phyloP scores from a whole-genome alignment of 2,888 invertebrate species.

The Lamellibrachia columna region DNA sequence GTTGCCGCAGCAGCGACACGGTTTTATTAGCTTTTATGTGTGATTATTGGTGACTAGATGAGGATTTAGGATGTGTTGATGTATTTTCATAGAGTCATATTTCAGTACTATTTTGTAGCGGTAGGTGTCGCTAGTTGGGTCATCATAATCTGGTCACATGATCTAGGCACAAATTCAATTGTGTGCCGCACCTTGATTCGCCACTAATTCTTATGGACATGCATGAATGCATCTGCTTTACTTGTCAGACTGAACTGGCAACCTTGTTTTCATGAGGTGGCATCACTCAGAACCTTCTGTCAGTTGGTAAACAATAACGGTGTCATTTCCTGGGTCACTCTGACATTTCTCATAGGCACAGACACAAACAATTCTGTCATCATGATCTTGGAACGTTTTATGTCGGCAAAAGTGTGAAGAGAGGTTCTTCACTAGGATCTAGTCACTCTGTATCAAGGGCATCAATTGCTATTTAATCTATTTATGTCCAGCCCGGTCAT shows the following conservation, averaged over 20 bases:
- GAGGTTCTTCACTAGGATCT: not conserved
- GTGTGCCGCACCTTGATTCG: too few relatives aligned
- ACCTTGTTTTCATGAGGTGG: not conserved
- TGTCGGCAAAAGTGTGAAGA: not conserved
- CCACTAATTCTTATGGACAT: too few relatives aligned
- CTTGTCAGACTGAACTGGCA: not conserved
- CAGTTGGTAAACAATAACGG: not conserved
- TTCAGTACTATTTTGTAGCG: not conserved
- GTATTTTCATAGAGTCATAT: slow-evolving; percentile 5
- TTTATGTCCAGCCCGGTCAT: not conserved
- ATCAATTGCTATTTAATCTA: not conserved
- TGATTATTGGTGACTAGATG: slow-evolving; percentile 16
- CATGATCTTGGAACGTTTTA: not conserved
- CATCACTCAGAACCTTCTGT: not conserved
- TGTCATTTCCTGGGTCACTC: not conserved
- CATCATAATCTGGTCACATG: too few relatives aligned
- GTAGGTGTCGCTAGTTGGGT: not conserved
- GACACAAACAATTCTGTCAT: not conserved
- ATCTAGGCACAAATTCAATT: too few relatives aligned
- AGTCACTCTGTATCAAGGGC: not conserved
- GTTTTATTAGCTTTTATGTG: slow-evolving; percentile 11
- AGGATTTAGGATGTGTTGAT: slow-evolving; percentile 3
- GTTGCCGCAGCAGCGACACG: not conserved
- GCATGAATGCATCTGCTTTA: not conserved
- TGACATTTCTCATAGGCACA: not conserved